Evolutionary conservation across 1,140 invertebrate genomes (phyloP).

Genomic region (Diuraphis noxia): DNA sequence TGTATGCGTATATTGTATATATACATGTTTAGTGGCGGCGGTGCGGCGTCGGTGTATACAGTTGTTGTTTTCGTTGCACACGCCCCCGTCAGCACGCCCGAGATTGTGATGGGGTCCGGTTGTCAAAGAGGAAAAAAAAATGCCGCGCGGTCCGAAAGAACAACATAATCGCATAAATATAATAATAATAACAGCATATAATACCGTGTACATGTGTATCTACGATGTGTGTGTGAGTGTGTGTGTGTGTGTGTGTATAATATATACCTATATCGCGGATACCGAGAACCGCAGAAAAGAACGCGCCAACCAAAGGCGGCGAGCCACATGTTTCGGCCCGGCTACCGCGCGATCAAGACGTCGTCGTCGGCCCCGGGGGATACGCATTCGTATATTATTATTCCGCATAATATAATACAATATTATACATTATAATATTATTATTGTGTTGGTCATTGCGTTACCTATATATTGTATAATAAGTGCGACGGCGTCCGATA

Average conservation of each 20-base stretch:
- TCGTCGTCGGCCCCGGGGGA: not conserved
- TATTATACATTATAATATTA: not conserved
- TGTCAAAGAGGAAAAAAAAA: not conserved
- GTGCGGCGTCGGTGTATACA: not conserved
- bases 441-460: not conserved
- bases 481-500: too few relatives aligned
- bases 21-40: not conserved
- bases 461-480: too few relatives aligned
- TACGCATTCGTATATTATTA: not conserved
- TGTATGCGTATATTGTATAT: too few relatives aligned
- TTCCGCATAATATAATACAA: not conserved
- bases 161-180: constrained; percentile 6
- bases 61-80: not conserved
- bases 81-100: constrained; percentile 3
- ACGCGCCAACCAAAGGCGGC: constrained; percentile 1
- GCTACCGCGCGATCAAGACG: not conserved
- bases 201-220: not conserved
- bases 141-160: not conserved
- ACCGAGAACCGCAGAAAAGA: constrained; percentile 27
- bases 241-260: too few relatives aligned
- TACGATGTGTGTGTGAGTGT: not conserved
- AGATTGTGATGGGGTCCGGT: not conserved
- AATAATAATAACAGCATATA: not conserved
- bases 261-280: not conserved
- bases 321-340: not conserved